Base-by-base conservation (phyloP, 1,140 invertebrate genomes). In the Gonatopus flavifemur region DNA sequence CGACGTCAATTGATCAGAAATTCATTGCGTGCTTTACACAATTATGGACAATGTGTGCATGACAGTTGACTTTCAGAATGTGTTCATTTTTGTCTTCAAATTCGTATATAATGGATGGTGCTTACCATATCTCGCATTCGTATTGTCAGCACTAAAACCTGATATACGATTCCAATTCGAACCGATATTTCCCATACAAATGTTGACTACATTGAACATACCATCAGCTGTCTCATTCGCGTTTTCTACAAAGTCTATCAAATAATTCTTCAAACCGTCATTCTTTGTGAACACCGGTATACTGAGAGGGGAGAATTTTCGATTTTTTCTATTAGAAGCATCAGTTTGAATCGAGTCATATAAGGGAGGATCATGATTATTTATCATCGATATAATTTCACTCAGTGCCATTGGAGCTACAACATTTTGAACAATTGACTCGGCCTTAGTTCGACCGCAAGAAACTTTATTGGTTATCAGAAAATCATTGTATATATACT, bases 341-440 rank as follows among this genome's bases (percentile, higher is more conserved):
- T 57, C 49, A 18, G 40, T 48, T 12, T 49, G 46, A 43, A 57
- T 33, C n/a, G 49, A 57, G 30, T 52, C 52, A 36, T 38, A 43
- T 22, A 10, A 35, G 33, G 15, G 20, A 3, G 32, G 20, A 19
- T 44, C 18, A 18, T 52, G 33, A n/a, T 46, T 35, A 25, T 46
- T 15, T 7, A 46, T 5, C 6, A 46, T 35, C 9, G 3, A 10
- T 37, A n/a, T n/a, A n/a, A n/a, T n/a, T n/a, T n/a, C n/a, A n/a
- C 28, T 21, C n/a, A 40, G 25, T 18, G 38, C 44, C 22, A 25
- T 40, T 20, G 36, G 35, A 20, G 35, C 41, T 5, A 52, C n/a
- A 40, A 40, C 7, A 33, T 52, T 40, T 35, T 46, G 16, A 5
- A 37, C 31, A 8, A 47, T 8, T 41, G 30, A 35, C 21, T 21